Percentiles rank a stretch among this genome's conserved stretches.
Conservation (phyloP, 1,140 invertebrate species). For the Calosoma granatense region DNA sequence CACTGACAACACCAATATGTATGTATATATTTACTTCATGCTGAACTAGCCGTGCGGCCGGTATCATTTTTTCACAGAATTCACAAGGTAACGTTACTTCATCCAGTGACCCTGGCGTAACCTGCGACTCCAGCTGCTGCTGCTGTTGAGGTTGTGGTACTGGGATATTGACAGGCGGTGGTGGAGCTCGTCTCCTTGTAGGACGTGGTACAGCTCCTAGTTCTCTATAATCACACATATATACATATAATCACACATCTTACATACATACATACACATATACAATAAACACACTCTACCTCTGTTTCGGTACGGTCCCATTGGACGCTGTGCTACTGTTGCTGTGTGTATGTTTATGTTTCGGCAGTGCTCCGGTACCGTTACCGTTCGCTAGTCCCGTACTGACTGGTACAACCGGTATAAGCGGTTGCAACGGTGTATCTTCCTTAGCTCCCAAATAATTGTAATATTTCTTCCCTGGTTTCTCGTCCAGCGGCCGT, state of each 20-base stretch:
- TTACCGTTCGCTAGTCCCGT: background rate
- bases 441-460: background rate
- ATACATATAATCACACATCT: background rate
- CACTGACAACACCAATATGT: background rate
- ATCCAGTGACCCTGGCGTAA: background rate
- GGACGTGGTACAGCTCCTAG: background rate
- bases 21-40: conserved; percentile 22
- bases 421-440: background rate
- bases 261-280: background rate
- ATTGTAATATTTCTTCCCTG: background rate
- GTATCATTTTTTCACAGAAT: conserved; percentile 28
- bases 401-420: background rate
- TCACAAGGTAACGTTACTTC: conserved; percentile 29
- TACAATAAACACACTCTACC: background rate
- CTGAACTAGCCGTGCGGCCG: conserved; percentile 30
- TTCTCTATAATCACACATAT: background rate
- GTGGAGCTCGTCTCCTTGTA: conserved; percentile 16
- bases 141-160: no score
- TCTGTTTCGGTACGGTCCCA: background rate
- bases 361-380: background rate
- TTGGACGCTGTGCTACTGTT: no score
- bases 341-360: no score
- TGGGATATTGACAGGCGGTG: conserved; percentile 13
- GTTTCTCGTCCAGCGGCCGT: background rate
- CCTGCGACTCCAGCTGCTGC: background rate